Evolutionary conservation across 2,113 vertebrate genomes (phyloP), one percentile per base, ranked within the genome.

Genomic region (Accipiter cooperii): DNA sequence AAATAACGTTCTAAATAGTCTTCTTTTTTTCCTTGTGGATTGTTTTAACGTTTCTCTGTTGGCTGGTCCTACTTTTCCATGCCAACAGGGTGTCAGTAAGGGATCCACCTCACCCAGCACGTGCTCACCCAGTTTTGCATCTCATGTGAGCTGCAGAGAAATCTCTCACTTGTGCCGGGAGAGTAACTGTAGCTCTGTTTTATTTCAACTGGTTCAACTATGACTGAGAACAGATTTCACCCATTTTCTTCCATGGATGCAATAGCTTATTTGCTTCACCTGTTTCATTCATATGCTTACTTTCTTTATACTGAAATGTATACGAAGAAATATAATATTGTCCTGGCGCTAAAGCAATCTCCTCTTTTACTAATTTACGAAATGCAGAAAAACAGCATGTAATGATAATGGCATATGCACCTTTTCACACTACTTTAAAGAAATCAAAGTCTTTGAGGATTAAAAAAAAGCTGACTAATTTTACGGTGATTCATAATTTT

Each of bases 401-500:
- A 93, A 91, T 87, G 87, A 86, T 81, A 94, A 87, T 38, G 55
- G 38, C 10, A 22, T 25, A 73, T 51, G 20, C 19, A 83, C 66
- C 29, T 96, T 95, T 86, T 82, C 52, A 60, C 46, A 84, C 33
- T 38, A 81, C 46, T 80, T 85, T 70, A 38, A 77, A 87, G 77
- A 96, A 96, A 95, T 97, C 60, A 94, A 93, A 92, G 74, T 42
- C 64, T 90, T 77, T 94, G 81, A 93, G 25, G 33, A 89, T 89
- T 65, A 57, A 88, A 91, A 42, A 79, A 94, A 78, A 75, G 34
- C 26, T 52, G 15, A 38, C 49, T 88, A 82, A 82, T 96, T 93
- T 91, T 83, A 68, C 3, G 0, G 13, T 84, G 75, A 86, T 93
- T 89, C 85, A 66, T 94, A 94, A 97, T 96, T 84, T 79, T 22